A percentile compares a stretch with the other conserved stretches of the same genome.
Conservation (phyloP, 2,888 invertebrate species). For the Lithosia quadra region DNA sequence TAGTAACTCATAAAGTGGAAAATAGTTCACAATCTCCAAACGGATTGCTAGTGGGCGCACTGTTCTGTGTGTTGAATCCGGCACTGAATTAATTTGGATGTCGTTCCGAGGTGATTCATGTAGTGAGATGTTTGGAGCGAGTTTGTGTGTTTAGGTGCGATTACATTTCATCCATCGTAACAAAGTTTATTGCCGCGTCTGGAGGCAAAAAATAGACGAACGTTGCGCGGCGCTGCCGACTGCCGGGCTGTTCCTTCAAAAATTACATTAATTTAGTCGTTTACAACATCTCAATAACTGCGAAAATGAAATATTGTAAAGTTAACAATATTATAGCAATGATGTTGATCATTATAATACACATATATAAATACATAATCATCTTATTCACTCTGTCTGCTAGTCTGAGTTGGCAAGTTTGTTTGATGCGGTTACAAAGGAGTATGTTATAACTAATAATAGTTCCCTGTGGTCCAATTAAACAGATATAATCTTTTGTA, state of each 20-base stretch:
- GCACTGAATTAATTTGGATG: slow-evolving; percentile 3
- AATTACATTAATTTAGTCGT: background rate
- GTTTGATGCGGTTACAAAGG: too few species aligned
- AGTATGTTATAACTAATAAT: too few species aligned
- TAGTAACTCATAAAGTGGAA: background rate
- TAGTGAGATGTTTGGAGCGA: slow-evolving; percentile 5
- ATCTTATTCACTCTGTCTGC: too few species aligned
- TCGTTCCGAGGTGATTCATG: slow-evolving; percentile 4
- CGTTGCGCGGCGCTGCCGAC: background rate
- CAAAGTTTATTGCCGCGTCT: slow-evolving; percentile 15
- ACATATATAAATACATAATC: too few species aligned
- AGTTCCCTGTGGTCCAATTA: background rate
- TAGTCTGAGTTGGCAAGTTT: too few species aligned
- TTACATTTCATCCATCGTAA: slow-evolving; percentile 8
- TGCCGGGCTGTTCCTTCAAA: background rate
- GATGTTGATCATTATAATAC: too few species aligned
- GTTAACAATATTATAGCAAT: too few species aligned
- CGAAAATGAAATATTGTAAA: too few species aligned
- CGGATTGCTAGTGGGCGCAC: background rate
- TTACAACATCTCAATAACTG: background rate
- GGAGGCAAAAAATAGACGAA: background rate
- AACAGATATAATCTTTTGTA: too few species aligned
- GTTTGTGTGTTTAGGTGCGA: slow-evolving; percentile 12
- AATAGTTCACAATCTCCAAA: too few species aligned
- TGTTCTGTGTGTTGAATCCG: background rate